Conservation (phyloP, 2,888 invertebrate species). For the Mactromeris polynyma region DNA sequence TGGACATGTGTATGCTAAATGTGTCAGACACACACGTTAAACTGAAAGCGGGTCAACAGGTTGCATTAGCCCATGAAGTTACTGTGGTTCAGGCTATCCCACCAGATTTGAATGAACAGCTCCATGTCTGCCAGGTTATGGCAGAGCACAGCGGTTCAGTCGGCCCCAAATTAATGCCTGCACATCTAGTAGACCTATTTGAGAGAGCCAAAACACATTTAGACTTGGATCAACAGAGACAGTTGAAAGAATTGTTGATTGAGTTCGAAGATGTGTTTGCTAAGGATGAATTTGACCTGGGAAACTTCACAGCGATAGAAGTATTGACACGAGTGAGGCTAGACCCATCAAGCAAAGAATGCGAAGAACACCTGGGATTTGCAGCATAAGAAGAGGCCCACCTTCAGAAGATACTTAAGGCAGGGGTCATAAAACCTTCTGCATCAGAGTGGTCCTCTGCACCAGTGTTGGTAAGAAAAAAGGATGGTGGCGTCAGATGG, state of each 20-base stretch:
- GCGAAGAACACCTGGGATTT: slow-evolving; percentile 22
- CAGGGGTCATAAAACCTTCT: background rate
- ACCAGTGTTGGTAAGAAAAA: slow-evolving; percentile 1
- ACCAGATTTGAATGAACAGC: background rate
- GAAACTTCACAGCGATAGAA: background rate
- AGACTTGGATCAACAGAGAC: background rate
- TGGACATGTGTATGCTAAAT: slow-evolving; percentile 38
- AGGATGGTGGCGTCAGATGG: background rate
- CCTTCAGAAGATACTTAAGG: slow-evolving; percentile 28
- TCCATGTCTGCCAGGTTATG: background rate
- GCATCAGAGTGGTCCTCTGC: background rate
- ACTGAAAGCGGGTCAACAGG: background rate
- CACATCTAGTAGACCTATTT: background rate
- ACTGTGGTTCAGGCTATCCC: background rate
- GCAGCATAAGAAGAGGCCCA: background rate
- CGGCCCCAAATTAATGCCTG: background rate
- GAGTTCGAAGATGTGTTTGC: background rate
- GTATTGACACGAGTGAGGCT: background rate
- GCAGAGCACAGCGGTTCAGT: background rate
- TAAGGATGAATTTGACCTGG: background rate
- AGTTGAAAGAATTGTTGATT: background rate
- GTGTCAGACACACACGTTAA: slow-evolving; percentile 9
- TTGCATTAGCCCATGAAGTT: background rate
- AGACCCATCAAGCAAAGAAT: slow-evolving; percentile 28
- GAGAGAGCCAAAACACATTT: background rate